Conservation (phyloP, 2,797 vertebrate species). For the Macropodus opercularis region DNA sequence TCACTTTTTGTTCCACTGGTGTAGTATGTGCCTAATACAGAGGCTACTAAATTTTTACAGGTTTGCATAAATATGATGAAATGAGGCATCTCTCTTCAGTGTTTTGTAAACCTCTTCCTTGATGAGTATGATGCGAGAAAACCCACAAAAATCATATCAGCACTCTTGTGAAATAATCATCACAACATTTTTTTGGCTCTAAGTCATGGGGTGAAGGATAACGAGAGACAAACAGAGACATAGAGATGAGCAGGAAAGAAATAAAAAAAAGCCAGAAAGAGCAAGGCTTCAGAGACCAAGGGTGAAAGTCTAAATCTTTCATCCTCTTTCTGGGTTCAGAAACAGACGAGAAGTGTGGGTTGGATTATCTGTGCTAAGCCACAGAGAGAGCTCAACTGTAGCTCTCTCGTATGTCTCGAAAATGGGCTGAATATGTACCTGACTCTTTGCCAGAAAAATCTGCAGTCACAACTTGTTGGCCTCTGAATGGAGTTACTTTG, state of each 20-base stretch:
- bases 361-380: conserved; percentile 78
- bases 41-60: conserved; percentile 20
- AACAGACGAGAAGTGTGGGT: conserved; percentile 74
- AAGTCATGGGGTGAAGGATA: conserved; percentile 64
- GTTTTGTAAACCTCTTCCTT: conserved; percentile 67
- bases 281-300: conserved; percentile 68
- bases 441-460: conserved; percentile 46
- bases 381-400: conserved; percentile 66
- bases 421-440: conserved; percentile 43
- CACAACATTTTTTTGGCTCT: conserved; percentile 63
- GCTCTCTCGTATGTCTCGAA: conserved; percentile 46
- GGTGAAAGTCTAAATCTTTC: conserved; percentile 79
- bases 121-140: conserved; percentile 65
- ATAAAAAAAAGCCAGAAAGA: conserved; percentile 20
- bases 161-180: conserved; percentile 79
- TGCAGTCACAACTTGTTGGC: conserved; percentile 48
- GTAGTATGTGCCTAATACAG: conserved; percentile 7
- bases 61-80: too few species aligned
- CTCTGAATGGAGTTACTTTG: conserved; percentile 43
- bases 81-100: conserved; percentile 49
- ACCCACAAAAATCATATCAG: conserved; percentile 73
- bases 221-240: conserved; percentile 59
- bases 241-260: conserved; percentile 47
- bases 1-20: not conserved
- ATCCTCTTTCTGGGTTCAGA: conserved; percentile 74